Base-by-base conservation (phyloP, 2,113 vertebrate species). In the Callipepla californica region DNA sequence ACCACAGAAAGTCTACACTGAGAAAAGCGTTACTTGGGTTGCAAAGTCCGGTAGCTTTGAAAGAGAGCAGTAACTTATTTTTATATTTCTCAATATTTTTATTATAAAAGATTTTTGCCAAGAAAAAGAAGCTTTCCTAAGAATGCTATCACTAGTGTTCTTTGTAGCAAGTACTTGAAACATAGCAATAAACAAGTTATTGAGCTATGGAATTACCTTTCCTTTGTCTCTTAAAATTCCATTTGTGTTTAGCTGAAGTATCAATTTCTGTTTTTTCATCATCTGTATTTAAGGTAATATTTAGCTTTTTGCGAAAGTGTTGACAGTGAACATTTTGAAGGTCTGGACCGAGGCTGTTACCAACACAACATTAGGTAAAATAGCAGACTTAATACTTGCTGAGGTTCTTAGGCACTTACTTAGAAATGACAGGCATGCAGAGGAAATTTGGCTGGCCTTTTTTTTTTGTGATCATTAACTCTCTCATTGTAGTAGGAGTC, bases 191-290 rank as follows among this genome's bases (percentile, higher is more conserved):
- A 85, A 66, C 67, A 75, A 4, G 6, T 67, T 77, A 47, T 79
- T 1, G 4, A 84, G 47, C 6, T 34, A 13, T n/a, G 28, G 40
- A 87, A 76, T 75, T 80, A 76, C 10, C 16, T 80, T 92, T 78
- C 78, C 40, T 82, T 86, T 85, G 21, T 50, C 44, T 68, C 30
- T 73, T 93, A 75, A 81, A 87, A 94, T 79, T 86, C 77, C 44
- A 42, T 86, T 81, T 16, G 12, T 70, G 23, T 70, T 91, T 75
- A 75, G 18, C n/a, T 15, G 7, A 73, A 61, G 23, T 79, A 75
- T 84, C 45, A 68, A n/a, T 40, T 93, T 28, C 10, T 9, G 6
- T 32, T 84, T 86, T 85, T 78, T 81, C 58, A 84, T 72, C 40
- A 36, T 26, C 51, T 59, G 3, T 38, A 72, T 84, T 85, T 59